Conservation (phyloP, 2,888 invertebrate species). For the Lycophotia porphyrea region DNA sequence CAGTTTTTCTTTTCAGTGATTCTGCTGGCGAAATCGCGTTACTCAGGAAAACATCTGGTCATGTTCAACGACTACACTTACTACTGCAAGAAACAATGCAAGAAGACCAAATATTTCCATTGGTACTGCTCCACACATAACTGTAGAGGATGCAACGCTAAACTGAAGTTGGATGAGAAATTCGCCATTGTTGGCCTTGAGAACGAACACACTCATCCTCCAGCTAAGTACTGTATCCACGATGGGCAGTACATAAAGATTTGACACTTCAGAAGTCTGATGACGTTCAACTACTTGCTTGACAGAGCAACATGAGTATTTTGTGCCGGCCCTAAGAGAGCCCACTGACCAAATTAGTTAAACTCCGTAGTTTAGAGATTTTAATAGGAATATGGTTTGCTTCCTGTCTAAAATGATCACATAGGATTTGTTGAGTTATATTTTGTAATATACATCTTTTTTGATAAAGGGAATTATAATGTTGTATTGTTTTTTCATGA, state of each 20-base stretch:
- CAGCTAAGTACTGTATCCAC: not conserved
- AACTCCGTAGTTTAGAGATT: not conserved
- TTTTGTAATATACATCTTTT: not conserved
- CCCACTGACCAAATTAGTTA: not conserved
- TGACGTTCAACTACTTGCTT: not conserved
- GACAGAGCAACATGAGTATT: too few relatives aligned
- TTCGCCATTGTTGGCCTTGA: constrained; percentile 69
- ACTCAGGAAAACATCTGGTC: not conserved
- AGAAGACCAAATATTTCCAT: constrained; percentile 77
- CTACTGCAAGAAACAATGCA: constrained; percentile 83
- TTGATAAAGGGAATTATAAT: not conserved
- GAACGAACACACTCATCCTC: constrained; percentile 1
- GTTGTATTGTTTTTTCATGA: too few relatives aligned
- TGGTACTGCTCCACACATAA: constrained; percentile 87
- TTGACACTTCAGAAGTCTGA: not conserved
- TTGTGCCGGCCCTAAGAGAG: too few relatives aligned
- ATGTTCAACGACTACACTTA: constrained; percentile 81
- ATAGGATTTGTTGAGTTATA: not conserved
- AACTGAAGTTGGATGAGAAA: constrained; percentile 78
- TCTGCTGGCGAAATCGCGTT: not conserved
- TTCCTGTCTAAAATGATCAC: not conserved
- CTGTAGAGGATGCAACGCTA: constrained; percentile 83
- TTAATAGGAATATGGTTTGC: not conserved
- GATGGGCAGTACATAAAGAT: not conserved
- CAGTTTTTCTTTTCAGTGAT: not conserved